Evolutionary conservation across 2,797 vertebrate genomes (phyloP), one percentile per base, ranked within the genome.

Genomic region (Sebastes taczanowskii): DNA sequence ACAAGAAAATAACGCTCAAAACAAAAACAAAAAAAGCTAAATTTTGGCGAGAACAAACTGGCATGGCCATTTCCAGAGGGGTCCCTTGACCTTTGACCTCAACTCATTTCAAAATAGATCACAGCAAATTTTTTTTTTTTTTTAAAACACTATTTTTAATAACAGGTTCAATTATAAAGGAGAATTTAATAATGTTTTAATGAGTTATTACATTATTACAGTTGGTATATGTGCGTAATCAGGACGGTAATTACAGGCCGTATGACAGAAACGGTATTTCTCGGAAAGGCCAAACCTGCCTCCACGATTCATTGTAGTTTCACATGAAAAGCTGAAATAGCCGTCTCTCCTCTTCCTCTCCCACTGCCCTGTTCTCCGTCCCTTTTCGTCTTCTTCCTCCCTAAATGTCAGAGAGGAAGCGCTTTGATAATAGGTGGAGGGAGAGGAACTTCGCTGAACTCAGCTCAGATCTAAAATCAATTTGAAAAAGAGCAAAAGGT

Each of bases 351-450:
- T 86, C 78, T 77, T 81, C 58, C 74, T 80, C 77, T 80, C 52
- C 60, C 34, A 11, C 63, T 52, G 46, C 66, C 67, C 74, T 16
- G 38, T 71, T 46, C 46, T 9, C 35, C 38, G 38, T 74, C 42
- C n/a, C 20, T 27, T 59, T 74, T 89, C 84, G 81, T 91, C 75
- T 71, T 88, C 75, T 71, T 80, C 70, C 81, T 77, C 78, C 75
- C 66, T 90, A 93, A 95, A 95, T 93, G 91, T 93, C 91, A 95
- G 78, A 73, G 80, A 89, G 91, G 91, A 90, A 90, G 86, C 16
- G 52, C 89, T 94, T 93, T 92, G 91, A 94, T 91, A 87, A 68
- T 73, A 61, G 72, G 81, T 56, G 80, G 79, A 91, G 83, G 83
- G 68, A 89, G 79, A 90, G 85, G 75, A 90, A 88, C 90, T 86